A percentile compares a stretch with the other conserved stretches of the same genome.
phyloP scores from a whole-genome alignment of 2,888 invertebrate species.

The Carabus problematicus region DNA sequence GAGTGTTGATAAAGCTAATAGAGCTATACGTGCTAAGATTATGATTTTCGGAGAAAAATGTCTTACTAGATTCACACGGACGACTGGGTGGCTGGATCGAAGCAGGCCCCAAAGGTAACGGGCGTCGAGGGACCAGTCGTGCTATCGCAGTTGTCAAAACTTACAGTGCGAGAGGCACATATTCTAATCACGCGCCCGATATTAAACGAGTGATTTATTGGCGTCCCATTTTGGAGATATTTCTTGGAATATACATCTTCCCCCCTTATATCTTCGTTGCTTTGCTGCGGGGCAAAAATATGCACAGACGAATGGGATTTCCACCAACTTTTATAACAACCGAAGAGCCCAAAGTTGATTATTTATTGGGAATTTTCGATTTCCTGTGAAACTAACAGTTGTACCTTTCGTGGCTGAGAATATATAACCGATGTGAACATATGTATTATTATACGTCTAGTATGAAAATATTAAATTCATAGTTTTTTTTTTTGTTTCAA shows the following conservation, averaged over 20 bases:
- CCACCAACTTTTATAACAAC: too few species aligned
- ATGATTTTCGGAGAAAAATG: slow-evolving; percentile 16
- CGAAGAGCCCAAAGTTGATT: too few species aligned
- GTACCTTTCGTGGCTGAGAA: too few species aligned
- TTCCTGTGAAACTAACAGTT: too few species aligned
- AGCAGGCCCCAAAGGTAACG: neutral
- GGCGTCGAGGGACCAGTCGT: neutral
- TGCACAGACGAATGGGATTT: too few species aligned
- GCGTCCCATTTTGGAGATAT: slow-evolving; percentile 14
- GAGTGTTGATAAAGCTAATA: slow-evolving; percentile 7
- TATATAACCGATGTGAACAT: too few species aligned
- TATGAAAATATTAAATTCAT: too few species aligned
- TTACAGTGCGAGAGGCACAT: slow-evolving; percentile 43
- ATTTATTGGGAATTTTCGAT: too few species aligned
- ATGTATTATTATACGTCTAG: too few species aligned
- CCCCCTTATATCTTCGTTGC: too few species aligned
- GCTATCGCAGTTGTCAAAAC: slow-evolving; percentile 39
- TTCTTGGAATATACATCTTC: slow-evolving; percentile 25
- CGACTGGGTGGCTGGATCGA: slow-evolving; percentile 1
- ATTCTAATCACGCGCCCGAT: slow-evolving; percentile 54
- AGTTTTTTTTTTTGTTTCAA: too few species aligned
- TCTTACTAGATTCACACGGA: neutral
- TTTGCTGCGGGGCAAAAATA: too few species aligned
- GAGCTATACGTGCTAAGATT: slow-evolving; percentile 7
- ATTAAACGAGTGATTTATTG: slow-evolving; percentile 56